Base-by-base conservation (phyloP, 2,797 vertebrate genomes). In the Scolopax bukidnonensis region DNA sequence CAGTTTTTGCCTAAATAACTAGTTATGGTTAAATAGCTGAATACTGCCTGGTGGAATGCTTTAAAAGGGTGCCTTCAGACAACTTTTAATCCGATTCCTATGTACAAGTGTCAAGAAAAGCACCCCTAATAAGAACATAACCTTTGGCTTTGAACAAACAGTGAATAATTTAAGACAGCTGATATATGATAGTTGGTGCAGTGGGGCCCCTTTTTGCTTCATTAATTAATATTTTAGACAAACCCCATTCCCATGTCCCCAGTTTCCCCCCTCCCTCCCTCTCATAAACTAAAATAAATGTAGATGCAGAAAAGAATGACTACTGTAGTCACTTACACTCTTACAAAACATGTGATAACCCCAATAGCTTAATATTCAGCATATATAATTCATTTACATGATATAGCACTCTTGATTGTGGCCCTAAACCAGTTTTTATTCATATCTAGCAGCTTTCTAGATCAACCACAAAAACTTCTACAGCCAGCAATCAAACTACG, bases 401-500 rank as follows among this genome's bases (percentile, higher is more conserved):
- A 98, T 98, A 98, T 98, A 99, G 98, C 98, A 97, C 98, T 98
- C 98, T 98, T 98, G 97, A 98, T 98, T 98, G 98, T 98, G 98
- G 97, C 99, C 98, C 98, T 98, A 98, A 98, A 98, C 98, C 97
- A 97, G 95, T 98, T 98, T 98, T 98, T 98, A 96, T 98, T 98
- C 98, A 97, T 98, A 98, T 98, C 98, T 98, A 99, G 98, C 98
- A 98, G 98, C 98, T 99, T 98, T 99, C 98, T 99, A 99, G 98
- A 98, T 98, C 98, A 98, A 99, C 98, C 98, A 99, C 98, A 98
- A 98, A 98, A 98, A 98, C 97, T 98, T 98, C 98, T 99, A 99
- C 98, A 99, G 98, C 98, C 98, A 98, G 98, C 98, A 98, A 98
- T 98, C 97, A 97, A 98, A 98, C 98, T 99, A 99, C 97, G 95